Conservation (phyloP, 2,113 vertebrate species). For the Proterorhinus semilunaris region DNA sequence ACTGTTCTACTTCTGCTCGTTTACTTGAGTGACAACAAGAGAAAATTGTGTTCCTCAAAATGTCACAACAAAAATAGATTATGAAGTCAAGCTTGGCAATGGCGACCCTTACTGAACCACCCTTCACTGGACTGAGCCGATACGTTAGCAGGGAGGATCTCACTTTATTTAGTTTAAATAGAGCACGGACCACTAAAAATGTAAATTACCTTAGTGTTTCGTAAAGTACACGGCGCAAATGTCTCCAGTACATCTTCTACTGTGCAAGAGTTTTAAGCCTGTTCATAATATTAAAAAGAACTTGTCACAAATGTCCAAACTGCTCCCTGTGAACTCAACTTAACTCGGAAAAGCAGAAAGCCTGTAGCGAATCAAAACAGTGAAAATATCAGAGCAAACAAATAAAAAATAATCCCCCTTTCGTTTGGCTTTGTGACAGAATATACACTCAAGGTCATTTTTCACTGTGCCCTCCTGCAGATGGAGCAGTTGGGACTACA, state of each 20-base stretch:
- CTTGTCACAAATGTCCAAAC: neutral
- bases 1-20: no score
- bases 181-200: no score
- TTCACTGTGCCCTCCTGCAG: slow-evolving; percentile 35
- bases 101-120: no score
- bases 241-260: neutral
- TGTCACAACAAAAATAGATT: no score
- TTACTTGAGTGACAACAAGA: no score
- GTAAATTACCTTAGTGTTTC: no score
- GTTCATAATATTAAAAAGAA: neutral
- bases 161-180: no score
- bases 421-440: slow-evolving; percentile 27
- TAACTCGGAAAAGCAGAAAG: neutral
- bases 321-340: neutral
- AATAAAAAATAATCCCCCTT: neutral
- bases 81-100: no score
- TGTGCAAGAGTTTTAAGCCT: neutral
- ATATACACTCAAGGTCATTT: slow-evolving; percentile 55
- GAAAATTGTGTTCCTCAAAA: no score
- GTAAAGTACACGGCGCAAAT: no score
- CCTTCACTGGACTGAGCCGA: no score
- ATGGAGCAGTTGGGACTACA: slow-evolving; percentile 38
- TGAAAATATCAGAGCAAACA: neutral
- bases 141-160: no score
- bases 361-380: neutral